Conservation (phyloP, 2,888 invertebrate genomes). For the Drosophila neutralis region DNA sequence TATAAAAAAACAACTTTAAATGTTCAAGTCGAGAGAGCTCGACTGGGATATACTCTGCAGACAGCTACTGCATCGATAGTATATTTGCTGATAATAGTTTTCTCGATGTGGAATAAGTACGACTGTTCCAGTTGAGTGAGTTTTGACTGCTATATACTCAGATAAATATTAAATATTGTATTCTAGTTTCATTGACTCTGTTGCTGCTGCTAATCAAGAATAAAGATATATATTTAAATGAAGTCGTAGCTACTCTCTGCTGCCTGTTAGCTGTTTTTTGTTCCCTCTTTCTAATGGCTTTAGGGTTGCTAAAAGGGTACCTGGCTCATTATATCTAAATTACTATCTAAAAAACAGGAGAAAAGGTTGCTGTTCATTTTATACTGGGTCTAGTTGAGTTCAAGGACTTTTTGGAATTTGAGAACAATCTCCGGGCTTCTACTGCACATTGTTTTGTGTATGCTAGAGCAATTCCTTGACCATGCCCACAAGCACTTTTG, state of each 20-base stretch:
- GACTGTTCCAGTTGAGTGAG: not conserved
- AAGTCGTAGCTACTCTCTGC: not conserved
- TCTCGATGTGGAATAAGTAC: too few species aligned
- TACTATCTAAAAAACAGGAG: not conserved
- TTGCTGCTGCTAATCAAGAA: not conserved
- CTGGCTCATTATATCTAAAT: not conserved
- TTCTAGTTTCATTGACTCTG: too few species aligned
- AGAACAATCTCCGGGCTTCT: not conserved
- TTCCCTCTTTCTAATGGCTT: not conserved
- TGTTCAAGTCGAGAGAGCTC: not conserved
- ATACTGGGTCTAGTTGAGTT: not conserved
- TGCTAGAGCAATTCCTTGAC: not conserved
- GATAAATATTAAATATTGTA: not conserved
- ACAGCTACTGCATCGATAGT: not conserved
- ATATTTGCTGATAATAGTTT: not conserved
- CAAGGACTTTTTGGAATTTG: not conserved
- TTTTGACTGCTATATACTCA: too few species aligned
- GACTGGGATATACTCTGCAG: not conserved
- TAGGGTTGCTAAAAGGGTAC: not conserved
- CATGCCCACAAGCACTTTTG: conserved; percentile 37
- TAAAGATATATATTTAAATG: not conserved
- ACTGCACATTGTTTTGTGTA: not conserved
- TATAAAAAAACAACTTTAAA: not conserved
- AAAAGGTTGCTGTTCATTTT: not conserved
- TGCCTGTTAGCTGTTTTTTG: not conserved